Evolutionary conservation across 2,797 vertebrate genomes (phyloP).

Genomic region (Anolis apletophallus): DNA sequence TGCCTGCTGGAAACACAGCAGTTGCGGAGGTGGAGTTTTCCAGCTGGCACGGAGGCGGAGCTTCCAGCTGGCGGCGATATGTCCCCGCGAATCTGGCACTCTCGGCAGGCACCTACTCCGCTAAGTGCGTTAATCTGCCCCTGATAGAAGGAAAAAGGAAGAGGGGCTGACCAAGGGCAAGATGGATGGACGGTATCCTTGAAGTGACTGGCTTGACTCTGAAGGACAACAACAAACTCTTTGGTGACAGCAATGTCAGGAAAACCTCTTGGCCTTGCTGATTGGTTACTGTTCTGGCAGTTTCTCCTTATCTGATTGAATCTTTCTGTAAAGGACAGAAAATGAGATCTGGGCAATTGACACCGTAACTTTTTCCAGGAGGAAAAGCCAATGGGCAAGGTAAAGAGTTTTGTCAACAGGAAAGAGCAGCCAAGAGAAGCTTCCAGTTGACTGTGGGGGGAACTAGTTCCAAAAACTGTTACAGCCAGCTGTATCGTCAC

Average conservation of each 20-base stretch:
- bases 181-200: no score
- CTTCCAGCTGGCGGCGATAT: no score
- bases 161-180: no score
- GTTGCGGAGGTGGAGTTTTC: no score
- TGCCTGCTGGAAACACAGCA: no score
- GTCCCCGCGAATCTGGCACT: no score
- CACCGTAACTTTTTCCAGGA: background rate
- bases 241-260: background rate
- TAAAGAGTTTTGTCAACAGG: background rate
- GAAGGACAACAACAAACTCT: no score
- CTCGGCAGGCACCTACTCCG: no score
- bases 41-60: no score
- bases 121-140: no score
- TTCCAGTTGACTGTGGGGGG: background rate
- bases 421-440: background rate
- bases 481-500: background rate
- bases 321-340: background rate
- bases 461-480: background rate
- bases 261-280: background rate
- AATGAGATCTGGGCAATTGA: background rate
- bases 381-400: background rate
- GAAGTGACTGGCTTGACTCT: no score
- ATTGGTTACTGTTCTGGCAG: background rate
- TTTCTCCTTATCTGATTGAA: background rate
- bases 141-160: no score